A percentile compares a stretch with the other conserved stretches of the same genome.
Evolutionary conservation across 2,113 vertebrate genomes (phyloP).

Genomic region (Lepisosteus oculatus): DNA sequence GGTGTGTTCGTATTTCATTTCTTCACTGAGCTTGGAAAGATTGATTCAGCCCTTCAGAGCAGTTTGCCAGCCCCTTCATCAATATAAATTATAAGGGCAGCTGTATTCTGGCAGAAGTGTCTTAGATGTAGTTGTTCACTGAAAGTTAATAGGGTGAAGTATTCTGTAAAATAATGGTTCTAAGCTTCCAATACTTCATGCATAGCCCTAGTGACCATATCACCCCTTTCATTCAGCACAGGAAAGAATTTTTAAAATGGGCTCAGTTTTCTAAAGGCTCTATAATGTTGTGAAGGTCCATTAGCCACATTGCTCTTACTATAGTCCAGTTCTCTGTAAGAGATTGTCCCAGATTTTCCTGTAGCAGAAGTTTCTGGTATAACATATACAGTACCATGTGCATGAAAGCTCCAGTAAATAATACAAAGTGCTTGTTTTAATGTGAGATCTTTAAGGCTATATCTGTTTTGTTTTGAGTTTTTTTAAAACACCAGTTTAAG

Average conservation of each 20-base stretch:
- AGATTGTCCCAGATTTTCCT: slow-evolving; percentile 44
- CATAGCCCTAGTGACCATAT: slow-evolving; percentile 38
- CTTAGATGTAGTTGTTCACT: slow-evolving; percentile 15
- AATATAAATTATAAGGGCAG: slow-evolving; percentile 72
- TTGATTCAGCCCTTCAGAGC: slow-evolving; percentile 68
- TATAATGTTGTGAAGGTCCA: neutral
- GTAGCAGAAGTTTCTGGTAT: neutral
- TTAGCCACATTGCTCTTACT: slow-evolving; percentile 19
- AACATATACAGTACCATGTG: too few relatives aligned
- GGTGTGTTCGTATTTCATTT: slow-evolving; percentile 28
- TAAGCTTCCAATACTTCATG: slow-evolving; percentile 40
- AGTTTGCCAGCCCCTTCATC: slow-evolving; percentile 58
- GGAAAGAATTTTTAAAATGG: neutral
- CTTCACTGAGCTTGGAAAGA: slow-evolving; percentile 53
- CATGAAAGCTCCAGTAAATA: too few relatives aligned
- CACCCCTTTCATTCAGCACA: slow-evolving; percentile 22
- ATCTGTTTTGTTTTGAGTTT: too few relatives aligned
- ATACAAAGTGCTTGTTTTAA: too few relatives aligned
- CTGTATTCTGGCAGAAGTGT: slow-evolving; percentile 60
- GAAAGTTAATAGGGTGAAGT: slow-evolving; percentile 48
- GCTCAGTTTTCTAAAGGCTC: neutral
- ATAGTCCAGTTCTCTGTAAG: slow-evolving; percentile 44
- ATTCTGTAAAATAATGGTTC: slow-evolving; percentile 51
- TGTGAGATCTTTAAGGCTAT: too few relatives aligned
- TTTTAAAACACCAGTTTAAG: too few relatives aligned